These are phyloP conservation scores for Ctenomys sociabilis DNA, from an alignment of 2,113 vertebrate species.

Conservation along the genomic window DNA sequence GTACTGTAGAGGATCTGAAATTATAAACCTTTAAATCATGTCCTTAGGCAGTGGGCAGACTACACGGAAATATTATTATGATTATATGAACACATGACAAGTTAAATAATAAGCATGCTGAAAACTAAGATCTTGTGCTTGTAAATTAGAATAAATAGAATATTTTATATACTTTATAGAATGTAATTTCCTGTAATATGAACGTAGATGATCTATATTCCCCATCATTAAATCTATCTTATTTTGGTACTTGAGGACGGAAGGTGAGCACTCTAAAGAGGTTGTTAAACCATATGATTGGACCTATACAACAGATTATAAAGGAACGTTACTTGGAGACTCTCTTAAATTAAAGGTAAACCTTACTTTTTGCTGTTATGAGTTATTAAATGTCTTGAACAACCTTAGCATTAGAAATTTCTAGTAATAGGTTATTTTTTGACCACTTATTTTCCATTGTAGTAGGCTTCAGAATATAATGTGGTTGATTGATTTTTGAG, in stretches of 20 bases:
- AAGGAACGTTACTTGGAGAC: slow-evolving; percentile 94
- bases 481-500: background rate
- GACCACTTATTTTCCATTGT: background rate
- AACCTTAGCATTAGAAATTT: background rate
- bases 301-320: slow-evolving; percentile 99
- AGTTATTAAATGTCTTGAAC: slow-evolving; percentile 2
- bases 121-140: background rate
- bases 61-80: background rate
- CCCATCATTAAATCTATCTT: slow-evolving; percentile 26
- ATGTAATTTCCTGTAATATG: background rate
- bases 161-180: background rate
- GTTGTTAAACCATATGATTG: slow-evolving; percentile 96
- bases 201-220: background rate
- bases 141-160: background rate
- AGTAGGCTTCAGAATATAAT: background rate
- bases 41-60: background rate
- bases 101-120: background rate
- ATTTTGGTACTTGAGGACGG: slow-evolving; percentile 87
- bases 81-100: background rate
- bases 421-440: slow-evolving; percentile 14
- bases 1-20: background rate
- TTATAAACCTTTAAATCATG: background rate
- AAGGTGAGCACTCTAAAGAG: slow-evolving; percentile 96
- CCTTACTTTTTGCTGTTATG: slow-evolving; percentile 49
- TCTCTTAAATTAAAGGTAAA: slow-evolving; percentile 90